phyloP scores from a whole-genome alignment of 2,888 invertebrate genomes.

The Syrphus vitripennis region DNA sequence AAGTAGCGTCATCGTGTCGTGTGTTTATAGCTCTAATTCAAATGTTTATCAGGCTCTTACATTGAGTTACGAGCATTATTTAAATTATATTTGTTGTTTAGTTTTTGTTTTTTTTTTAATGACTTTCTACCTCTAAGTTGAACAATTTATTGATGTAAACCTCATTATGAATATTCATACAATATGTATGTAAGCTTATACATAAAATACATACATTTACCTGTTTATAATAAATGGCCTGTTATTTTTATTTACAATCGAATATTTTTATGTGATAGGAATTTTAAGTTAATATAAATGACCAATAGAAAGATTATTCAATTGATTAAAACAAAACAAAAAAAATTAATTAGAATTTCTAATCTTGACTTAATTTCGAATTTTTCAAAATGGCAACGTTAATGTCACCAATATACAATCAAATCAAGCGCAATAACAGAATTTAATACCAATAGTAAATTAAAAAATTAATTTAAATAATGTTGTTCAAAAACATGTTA shows the following conservation, averaged over 20 bases:
- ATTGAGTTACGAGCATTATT: not conserved
- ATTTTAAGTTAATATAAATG: not conserved
- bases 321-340: no score
- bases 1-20: not conserved
- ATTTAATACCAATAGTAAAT: no score
- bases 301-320: not conserved
- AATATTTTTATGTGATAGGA: not conserved
- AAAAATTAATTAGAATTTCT: conserved; percentile 7
- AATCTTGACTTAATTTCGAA: conserved; percentile 5
- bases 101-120: not conserved
- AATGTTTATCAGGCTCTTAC: no score
- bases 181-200: not conserved
- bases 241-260: conserved; percentile 4
- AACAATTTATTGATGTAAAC: conserved; percentile 4
- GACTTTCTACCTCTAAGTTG: not conserved
- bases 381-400: conserved; percentile 8
- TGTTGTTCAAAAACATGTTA: no score
- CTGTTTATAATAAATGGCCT: not conserved
- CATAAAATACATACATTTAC: not conserved
- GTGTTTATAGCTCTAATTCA: not conserved
- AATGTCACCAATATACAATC: not conserved
- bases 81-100: not conserved
- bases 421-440: not conserved
- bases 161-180: not conserved
- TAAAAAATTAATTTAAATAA: no score